Evolutionary conservation across 2,888 invertebrate genomes (phyloP).

Genomic region (Drepana falcataria): DNA sequence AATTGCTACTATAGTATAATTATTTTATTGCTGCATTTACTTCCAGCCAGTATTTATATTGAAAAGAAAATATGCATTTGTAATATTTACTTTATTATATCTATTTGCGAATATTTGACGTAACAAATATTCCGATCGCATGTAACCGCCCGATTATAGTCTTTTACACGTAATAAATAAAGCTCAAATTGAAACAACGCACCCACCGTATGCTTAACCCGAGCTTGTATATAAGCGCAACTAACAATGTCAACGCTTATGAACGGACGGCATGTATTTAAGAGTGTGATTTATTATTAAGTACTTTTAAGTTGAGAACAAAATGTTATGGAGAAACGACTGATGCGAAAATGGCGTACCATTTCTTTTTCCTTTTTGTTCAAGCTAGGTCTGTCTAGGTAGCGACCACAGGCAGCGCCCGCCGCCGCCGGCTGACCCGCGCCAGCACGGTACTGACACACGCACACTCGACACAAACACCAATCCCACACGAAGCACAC

Average conservation of each 20-base stretch:
- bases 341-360: constrained; percentile 75
- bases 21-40: too few species aligned
- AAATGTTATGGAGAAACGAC: constrained; percentile 66
- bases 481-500: constrained; percentile 11
- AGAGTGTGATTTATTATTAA: background rate
- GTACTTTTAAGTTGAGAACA: constrained; percentile 2
- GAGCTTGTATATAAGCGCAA: background rate
- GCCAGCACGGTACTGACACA: constrained; percentile 70
- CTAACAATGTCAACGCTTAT: background rate
- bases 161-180: background rate
- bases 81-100: too few species aligned
- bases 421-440: constrained; percentile 57
- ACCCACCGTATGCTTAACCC: background rate
- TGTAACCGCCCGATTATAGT: background rate
- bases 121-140: background rate
- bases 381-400: constrained; percentile 80
- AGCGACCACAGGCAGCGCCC: constrained; percentile 60
- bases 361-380: constrained; percentile 76
- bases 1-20: too few species aligned
- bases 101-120: too few species aligned
- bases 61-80: too few species aligned
- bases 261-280: background rate
- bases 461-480: constrained; percentile 21
- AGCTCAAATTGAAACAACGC: background rate
- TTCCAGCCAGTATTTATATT: too few species aligned